Percentiles rank a stretch among this genome's conserved stretches.
Conservation (phyloP, 2,888 invertebrate genomes). For the Meteorus cinctellus region DNA sequence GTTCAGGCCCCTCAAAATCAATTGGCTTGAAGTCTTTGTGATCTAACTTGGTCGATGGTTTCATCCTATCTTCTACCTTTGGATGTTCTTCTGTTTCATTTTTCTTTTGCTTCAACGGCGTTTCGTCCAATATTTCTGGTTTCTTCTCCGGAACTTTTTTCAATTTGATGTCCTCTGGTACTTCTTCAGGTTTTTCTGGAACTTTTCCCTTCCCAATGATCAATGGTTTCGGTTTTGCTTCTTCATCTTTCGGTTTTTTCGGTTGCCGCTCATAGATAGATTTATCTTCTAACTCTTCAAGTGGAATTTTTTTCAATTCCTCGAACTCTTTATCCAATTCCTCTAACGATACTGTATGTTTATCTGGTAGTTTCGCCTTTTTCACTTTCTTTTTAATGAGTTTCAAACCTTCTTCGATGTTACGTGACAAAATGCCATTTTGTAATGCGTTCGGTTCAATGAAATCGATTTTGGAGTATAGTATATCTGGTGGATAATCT, state of each 20-base stretch:
- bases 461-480: conserved; percentile 75
- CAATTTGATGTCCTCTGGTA: conserved; percentile 67
- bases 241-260: conserved; percentile 66
- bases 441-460: conserved; percentile 76
- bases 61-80: conserved; percentile 58
- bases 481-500: conserved; percentile 79
- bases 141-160: conserved; percentile 69
- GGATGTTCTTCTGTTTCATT: conserved; percentile 60
- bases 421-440: conserved; percentile 82
- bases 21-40: conserved; percentile 65
- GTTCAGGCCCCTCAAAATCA: conserved; percentile 68
- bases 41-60: conserved; percentile 60
- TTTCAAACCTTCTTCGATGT: conserved; percentile 81
- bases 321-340: conserved; percentile 76
- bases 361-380: conserved; percentile 76
- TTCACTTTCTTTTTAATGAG: conserved; percentile 78
- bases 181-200: conserved; percentile 61
- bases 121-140: conserved; percentile 65
- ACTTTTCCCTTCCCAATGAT: conserved; percentile 68
- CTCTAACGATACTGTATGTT: conserved; percentile 77
- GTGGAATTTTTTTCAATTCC: conserved; percentile 69
- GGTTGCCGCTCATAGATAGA: conserved; percentile 67
- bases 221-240: conserved; percentile 62
- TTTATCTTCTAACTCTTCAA: conserved; percentile 69
- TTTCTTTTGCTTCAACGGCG: conserved; percentile 58